These are phyloP conservation scores for Ptychochromis oligacanthus DNA, from an alignment of 2,113 vertebrate genomes.

Conservation along the genomic window DNA sequence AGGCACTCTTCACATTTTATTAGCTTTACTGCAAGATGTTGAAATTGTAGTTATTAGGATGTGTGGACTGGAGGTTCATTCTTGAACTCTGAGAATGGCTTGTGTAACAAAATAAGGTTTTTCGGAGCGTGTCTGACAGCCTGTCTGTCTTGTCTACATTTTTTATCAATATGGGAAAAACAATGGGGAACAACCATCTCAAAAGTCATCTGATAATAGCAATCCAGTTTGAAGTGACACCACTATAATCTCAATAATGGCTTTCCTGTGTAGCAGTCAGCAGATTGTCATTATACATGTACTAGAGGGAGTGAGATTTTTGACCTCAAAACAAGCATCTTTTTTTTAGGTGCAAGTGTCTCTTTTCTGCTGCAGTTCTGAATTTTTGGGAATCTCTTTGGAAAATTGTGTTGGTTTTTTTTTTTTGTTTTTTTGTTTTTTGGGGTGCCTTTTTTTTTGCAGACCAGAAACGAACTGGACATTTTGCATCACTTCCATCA, in stretches of 20 bases:
- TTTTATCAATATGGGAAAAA: conserved; percentile 1
- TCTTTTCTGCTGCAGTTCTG: neutral
- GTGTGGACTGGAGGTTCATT: conserved; percentile 6
- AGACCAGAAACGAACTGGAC: conserved; percentile 10
- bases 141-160: conserved; percentile 9
- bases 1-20: conserved; percentile 16
- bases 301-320: conserved; percentile 18
- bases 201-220: conserved; percentile 50
- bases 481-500: conserved; percentile 19
- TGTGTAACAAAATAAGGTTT: neutral
- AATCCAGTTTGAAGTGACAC: conserved; percentile 47
- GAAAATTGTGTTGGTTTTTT: neutral
- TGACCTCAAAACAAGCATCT: conserved; percentile 17
- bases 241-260: conserved; percentile 51
- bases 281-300: conserved; percentile 42
- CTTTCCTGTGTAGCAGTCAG: conserved; percentile 31
- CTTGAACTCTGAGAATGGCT: neutral
- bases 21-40: conserved; percentile 4
- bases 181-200: conserved; percentile 11
- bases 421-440: neutral
- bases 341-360: conserved; percentile 8
- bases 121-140: neutral
- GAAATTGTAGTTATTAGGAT: conserved; percentile 1
- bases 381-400: conserved; percentile 13
- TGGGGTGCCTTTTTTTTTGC: too few relatives aligned